phyloP scores from a whole-genome alignment of 1,140 invertebrate genomes.

The Procambarus virginalis region DNA sequence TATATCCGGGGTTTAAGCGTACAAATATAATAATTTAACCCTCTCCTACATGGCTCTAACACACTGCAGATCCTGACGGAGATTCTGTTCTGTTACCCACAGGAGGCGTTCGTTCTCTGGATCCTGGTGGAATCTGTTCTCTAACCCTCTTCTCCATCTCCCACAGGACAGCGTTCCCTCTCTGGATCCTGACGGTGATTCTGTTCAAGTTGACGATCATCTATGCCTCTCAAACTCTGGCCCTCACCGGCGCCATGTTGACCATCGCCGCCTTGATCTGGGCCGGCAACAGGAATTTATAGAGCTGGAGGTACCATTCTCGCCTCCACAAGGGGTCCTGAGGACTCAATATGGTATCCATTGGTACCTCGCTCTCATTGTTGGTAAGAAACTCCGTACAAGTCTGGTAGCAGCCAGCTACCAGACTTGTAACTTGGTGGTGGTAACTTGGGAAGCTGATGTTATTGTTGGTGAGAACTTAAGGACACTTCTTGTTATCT shows the following conservation, averaged over 20 bases:
- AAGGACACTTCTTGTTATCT: too few relatives aligned
- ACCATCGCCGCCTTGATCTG: conserved; percentile 77
- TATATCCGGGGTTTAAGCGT: too few relatives aligned
- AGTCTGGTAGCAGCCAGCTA: too few relatives aligned
- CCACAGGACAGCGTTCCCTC: conserved; percentile 77
- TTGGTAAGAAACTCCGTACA: conserved; percentile 73
- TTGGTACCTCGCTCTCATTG: conserved; percentile 77
- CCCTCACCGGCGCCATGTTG: conserved; percentile 76
- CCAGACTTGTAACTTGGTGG: too few relatives aligned
- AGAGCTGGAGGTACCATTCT: conserved; percentile 78
- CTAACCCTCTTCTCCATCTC: neutral
- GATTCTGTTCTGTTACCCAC: too few relatives aligned
- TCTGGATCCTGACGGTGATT: conserved; percentile 79
- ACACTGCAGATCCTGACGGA: neutral
- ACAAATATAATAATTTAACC: too few relatives aligned
- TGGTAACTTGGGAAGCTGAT: too few relatives aligned
- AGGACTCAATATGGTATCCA: conserved; percentile 75
- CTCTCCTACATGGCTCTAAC: too few relatives aligned
- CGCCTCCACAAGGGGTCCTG: conserved; percentile 73
- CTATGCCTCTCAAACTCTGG: conserved; percentile 77
- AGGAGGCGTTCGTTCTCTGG: too few relatives aligned
- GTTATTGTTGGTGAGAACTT: too few relatives aligned
- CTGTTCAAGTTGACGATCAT: conserved; percentile 77
- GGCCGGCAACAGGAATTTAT: conserved; percentile 76
- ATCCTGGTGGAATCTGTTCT: too few relatives aligned